Conservation (phyloP, 2,888 invertebrate genomes). For the Trissolcus japonicus region DNA sequence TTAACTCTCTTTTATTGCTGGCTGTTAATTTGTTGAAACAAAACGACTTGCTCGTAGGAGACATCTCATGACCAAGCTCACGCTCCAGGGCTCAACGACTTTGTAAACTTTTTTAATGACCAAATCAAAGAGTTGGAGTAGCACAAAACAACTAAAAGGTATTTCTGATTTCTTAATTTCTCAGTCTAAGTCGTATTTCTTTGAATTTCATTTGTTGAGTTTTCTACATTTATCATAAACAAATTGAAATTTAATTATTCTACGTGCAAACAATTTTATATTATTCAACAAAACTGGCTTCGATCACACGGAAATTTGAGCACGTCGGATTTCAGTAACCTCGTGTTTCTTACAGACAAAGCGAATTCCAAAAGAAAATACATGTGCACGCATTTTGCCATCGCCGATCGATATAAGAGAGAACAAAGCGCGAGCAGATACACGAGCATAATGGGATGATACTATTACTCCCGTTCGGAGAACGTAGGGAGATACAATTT, state of each 20-base stretch:
- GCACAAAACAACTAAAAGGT: background rate
- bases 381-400: conserved; percentile 27
- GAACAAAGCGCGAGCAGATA: conserved; percentile 36
- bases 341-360: conserved; percentile 36
- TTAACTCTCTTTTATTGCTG: conserved; percentile 58
- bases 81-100: conserved; percentile 23
- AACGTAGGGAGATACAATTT: conserved; percentile 23
- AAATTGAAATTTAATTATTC: background rate
- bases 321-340: conserved; percentile 23
- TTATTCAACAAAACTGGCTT: too few species aligned
- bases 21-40: conserved; percentile 57
- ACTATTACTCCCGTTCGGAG: conserved; percentile 22
- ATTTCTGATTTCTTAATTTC: conserved; percentile 6
- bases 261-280: background rate
- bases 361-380: conserved; percentile 28
- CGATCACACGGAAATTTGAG: conserved; percentile 25
- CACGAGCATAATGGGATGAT: conserved; percentile 34
- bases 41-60: conserved; percentile 46
- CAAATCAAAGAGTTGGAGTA: conserved; percentile 17
- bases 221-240: background rate
- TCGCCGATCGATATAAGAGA: conserved; percentile 40
- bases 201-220: too few species aligned
- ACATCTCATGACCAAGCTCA: conserved; percentile 40
- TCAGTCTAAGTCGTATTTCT: background rate
- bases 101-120: conserved; percentile 30